Evolutionary conservation across 2,797 vertebrate species (phyloP).

Genomic region (Chanos chanos): DNA sequence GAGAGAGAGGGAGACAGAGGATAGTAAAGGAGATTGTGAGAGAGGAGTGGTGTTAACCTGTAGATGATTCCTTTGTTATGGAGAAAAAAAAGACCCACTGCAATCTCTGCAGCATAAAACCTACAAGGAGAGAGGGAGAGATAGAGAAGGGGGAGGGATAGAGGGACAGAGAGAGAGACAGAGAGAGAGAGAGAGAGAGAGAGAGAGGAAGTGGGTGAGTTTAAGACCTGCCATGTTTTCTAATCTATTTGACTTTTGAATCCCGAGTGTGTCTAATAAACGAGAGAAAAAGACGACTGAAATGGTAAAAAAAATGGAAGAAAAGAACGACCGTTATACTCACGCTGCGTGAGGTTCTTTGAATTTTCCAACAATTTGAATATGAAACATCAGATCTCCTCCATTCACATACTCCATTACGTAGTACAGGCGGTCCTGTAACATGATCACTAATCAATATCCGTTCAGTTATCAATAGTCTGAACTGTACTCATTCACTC

Average conservation of each 20-base stretch:
- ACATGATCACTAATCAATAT: conserved; percentile 14
- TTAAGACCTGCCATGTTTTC: no score
- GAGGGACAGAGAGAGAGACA: conserved; percentile 38
- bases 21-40: not conserved
- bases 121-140: conserved; percentile 59
- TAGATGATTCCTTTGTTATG: conserved; percentile 90
- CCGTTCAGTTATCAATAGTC: no score
- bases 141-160: conserved; percentile 61
- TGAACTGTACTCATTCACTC: no score
- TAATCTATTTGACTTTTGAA: no score
- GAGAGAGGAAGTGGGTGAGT: conserved; percentile 31
- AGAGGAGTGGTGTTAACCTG: conserved; percentile 75
- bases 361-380: conserved; percentile 91
- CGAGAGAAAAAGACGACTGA: conserved; percentile 22
- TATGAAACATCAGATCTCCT: conserved; percentile 94
- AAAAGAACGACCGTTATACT: conserved; percentile 56
- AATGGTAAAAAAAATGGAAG: conserved; percentile 42
- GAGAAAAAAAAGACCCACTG: conserved; percentile 87
- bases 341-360: conserved; percentile 91
- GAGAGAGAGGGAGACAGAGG: not conserved
- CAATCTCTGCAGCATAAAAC: conserved; percentile 90
- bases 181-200: conserved; percentile 20
- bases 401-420: conserved; percentile 94
- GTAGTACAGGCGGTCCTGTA: conserved; percentile 77
- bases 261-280: no score